Percentiles rank a stretch among this genome's conserved stretches.
Evolutionary conservation across 2,113 vertebrate species (phyloP).

Genomic region (Beaufortia kweichowensis): DNA sequence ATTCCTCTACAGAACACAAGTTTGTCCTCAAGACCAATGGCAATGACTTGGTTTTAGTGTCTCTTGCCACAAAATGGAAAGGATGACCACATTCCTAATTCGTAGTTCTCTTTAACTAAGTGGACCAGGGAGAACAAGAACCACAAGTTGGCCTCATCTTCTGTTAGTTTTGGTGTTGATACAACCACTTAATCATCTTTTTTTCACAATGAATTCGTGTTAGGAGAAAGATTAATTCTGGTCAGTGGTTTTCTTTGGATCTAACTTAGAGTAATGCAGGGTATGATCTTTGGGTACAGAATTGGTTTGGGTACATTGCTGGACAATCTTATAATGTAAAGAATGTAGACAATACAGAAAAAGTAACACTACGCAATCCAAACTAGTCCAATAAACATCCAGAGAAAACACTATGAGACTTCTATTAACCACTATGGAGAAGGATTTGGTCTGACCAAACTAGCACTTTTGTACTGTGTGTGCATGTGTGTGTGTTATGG

Average conservation of each 20-base stretch:
- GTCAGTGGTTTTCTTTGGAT: not conserved
- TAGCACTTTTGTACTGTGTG: slow-evolving; percentile 1
- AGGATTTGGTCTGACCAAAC: slow-evolving; percentile 12
- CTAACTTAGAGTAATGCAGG: not conserved
- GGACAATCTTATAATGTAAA: slow-evolving; percentile 1
- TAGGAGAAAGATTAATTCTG: not conserved
- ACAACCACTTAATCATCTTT: not conserved
- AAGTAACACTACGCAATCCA: not conserved
- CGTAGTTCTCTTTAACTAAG: slow-evolving; percentile 16
- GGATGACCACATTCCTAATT: slow-evolving; percentile 11
- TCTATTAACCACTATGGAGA: not conserved
- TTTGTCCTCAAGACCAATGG: not conserved
- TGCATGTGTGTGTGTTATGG: not conserved
- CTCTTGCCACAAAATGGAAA: not conserved
- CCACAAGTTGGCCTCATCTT: not conserved
- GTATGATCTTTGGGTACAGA: no score
- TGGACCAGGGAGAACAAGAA: not conserved
- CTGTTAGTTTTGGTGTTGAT: not conserved
- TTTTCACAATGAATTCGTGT: not conserved
- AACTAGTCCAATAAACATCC: not conserved
- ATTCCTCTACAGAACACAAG: no score
- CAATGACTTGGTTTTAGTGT: not conserved
- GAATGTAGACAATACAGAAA: slow-evolving; percentile 4
- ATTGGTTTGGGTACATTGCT: not conserved
- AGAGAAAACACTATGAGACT: not conserved